Percentiles rank a stretch among this genome's conserved stretches.
phyloP scores from a whole-genome alignment of 2,113 vertebrate species.

The Dipodomys ordii region DNA sequence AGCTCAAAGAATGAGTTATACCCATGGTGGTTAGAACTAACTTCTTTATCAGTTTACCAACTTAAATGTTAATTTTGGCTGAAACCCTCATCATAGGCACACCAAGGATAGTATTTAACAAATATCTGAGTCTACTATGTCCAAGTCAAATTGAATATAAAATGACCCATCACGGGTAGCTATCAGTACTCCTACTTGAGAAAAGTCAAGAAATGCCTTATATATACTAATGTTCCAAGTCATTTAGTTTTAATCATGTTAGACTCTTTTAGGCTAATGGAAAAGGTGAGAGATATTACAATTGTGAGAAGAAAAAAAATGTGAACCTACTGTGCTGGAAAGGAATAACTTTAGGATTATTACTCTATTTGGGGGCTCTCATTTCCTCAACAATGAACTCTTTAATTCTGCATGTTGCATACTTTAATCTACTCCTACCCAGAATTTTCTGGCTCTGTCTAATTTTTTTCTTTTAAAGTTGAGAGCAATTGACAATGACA shows the following conservation, averaged over 20 bases:
- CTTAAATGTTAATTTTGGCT: neutral
- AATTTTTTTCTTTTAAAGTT: neutral
- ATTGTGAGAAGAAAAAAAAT: neutral
- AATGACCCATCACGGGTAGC: neutral
- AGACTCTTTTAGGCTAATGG: neutral
- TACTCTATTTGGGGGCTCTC: neutral
- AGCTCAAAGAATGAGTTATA: neutral
- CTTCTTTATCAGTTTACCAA: neutral
- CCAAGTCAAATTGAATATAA: no score
- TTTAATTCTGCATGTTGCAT: neutral
- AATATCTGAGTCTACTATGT: neutral
- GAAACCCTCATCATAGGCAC: neutral
- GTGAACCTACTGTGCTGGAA: neutral
- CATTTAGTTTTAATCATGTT: neutral
- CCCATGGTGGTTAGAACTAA: rapidly evolving
- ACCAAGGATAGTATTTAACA: neutral
- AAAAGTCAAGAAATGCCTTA: neutral
- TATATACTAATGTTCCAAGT: neutral
- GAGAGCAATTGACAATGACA: constrained; percentile 37
- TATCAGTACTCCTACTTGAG: neutral
- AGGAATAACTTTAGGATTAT: neutral
- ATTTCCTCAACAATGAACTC: neutral
- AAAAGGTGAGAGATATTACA: neutral
- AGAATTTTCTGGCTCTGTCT: neutral
- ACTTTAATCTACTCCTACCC: neutral